phyloP scores from a whole-genome alignment of 2,113 vertebrate genomes.

The Picathartes gymnocephalus region DNA sequence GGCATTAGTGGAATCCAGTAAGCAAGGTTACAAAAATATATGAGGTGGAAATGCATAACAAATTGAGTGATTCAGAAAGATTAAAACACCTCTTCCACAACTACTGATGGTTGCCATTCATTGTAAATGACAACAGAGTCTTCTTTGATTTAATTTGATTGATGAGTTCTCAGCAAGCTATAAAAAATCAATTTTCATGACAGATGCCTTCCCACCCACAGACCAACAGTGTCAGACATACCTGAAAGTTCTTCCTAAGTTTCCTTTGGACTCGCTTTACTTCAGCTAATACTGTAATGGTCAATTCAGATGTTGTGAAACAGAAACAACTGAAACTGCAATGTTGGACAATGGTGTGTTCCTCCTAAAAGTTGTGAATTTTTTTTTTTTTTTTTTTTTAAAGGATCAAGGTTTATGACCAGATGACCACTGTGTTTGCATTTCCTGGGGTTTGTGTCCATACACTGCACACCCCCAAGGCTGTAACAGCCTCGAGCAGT shows the following conservation, averaged over 20 bases:
- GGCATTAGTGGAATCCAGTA: not conserved
- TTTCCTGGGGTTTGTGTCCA: not conserved
- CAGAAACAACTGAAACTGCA: not conserved
- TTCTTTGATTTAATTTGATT: constrained; percentile 19
- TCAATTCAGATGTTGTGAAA: not conserved
- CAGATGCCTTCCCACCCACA: not conserved
- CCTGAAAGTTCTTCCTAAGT: not conserved
- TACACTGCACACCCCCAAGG: fast-evolving
- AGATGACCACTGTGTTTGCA: not conserved
- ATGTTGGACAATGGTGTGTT: not conserved
- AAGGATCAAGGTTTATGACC: not conserved
- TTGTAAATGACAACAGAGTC: not conserved
- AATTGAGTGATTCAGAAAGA: not conserved
- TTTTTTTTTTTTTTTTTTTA: too few species aligned
- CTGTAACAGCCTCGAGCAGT: not conserved
- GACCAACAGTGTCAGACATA: not conserved
- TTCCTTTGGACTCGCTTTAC: not conserved
- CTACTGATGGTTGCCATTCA: not conserved
- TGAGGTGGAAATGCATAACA: not conserved
- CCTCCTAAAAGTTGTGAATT: too few species aligned
- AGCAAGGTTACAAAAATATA: not conserved
- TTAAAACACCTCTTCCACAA: not conserved
- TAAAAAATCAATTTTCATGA: constrained; percentile 14
- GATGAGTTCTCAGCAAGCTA: not conserved
- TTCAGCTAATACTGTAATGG: fast-evolving